A percentile compares a stretch with the other conserved stretches of the same genome.
Evolutionary conservation across 2,888 invertebrate species (phyloP).

Genomic region (Caenorhabditis angaria): DNA sequence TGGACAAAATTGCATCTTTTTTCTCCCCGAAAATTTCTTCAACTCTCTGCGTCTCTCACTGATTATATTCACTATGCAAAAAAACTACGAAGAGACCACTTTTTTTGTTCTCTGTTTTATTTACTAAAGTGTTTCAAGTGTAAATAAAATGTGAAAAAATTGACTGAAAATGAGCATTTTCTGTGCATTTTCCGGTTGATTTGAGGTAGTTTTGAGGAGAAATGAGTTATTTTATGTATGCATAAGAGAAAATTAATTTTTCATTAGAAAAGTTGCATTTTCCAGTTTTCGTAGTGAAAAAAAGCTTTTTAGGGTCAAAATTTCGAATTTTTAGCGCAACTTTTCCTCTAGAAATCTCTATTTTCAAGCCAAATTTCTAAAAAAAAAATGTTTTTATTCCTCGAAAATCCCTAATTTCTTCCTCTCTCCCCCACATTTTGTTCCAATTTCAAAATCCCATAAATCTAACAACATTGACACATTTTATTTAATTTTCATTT

Average conservation of each 20-base stretch:
- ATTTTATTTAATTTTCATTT: background rate
- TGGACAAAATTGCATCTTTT: background rate
- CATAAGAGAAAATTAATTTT: no score
- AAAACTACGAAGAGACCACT: background rate
- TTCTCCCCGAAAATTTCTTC: background rate
- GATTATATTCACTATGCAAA: background rate
- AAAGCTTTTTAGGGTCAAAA: no score
- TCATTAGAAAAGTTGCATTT: no score
- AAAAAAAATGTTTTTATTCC: no score
- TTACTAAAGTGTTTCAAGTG: background rate
- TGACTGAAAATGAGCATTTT: background rate
- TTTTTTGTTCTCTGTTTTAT: background rate
- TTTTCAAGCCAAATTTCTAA: no score
- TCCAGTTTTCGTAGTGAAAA: no score
- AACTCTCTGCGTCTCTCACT: background rate
- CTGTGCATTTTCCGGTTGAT: constrained; percentile 2
- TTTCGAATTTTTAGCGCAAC: no score
- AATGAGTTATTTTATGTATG: background rate
- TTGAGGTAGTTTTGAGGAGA: background rate
- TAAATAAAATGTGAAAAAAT: no score
- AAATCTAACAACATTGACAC: constrained; percentile 8
- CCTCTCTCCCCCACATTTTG: background rate
- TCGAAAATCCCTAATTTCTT: no score
- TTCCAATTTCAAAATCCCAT: constrained; percentile 33
- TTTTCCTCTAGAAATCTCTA: no score